Conservation (phyloP, 2,888 invertebrate genomes). For the Sturmia bella region DNA sequence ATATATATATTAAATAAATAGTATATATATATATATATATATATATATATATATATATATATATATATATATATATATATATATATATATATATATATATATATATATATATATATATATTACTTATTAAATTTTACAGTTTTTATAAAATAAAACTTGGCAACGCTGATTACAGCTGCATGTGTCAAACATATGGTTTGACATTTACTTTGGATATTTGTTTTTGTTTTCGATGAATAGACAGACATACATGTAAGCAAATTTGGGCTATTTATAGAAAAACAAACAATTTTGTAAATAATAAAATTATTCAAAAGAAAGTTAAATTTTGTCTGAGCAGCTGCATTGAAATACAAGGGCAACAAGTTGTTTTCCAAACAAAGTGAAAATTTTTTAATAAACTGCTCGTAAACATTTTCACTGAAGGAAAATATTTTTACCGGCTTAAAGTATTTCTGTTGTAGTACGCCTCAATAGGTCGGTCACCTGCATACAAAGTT, state of each 20-base stretch:
- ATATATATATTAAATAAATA: too few relatives aligned
- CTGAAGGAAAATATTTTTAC: slow-evolving; percentile 20
- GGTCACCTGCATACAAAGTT: slow-evolving; percentile 52
- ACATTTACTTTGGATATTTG: slow-evolving; percentile 24
- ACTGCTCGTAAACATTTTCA: neutral
- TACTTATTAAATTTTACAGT: too few relatives aligned
- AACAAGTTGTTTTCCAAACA: neutral
- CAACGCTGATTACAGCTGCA: too few relatives aligned
- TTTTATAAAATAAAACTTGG: too few relatives aligned
- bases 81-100: too few relatives aligned
- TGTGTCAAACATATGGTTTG: slow-evolving; percentile 21
- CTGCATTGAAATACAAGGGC: neutral
- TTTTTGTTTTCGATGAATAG: slow-evolving; percentile 6
- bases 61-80: too few relatives aligned
- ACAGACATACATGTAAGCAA: slow-evolving; percentile 3
- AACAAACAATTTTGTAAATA: slow-evolving; percentile 16
- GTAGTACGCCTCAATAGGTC: slow-evolving; percentile 33
- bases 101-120: too few relatives aligned
- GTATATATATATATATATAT: too few relatives aligned
- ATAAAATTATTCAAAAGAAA: neutral
- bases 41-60: too few relatives aligned
- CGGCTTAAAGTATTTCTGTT: slow-evolving; percentile 24
- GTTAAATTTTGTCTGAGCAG: neutral
- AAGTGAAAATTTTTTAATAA: neutral
- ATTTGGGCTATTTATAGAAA: slow-evolving; percentile 48